Base-by-base conservation (phyloP, 1,140 invertebrate genomes). In the Magallana angulata region DNA sequence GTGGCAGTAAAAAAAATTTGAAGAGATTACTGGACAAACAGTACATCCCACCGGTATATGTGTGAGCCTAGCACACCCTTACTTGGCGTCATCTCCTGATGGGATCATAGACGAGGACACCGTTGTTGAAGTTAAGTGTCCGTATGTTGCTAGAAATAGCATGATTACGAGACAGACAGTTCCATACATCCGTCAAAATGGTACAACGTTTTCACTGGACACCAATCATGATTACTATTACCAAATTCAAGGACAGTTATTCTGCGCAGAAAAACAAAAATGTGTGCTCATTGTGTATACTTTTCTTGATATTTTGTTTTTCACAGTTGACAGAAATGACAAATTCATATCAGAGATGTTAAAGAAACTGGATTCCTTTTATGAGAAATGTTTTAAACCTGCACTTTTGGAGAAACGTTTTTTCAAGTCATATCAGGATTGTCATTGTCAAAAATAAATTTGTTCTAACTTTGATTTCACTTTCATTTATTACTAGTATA, bases 201-300 rank as follows among this genome's bases (percentile, higher is more conserved):
- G 81, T 59, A n/a, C 60, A 30, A 60, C 60, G n/a, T 80, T 88
- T n/a, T 14, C 82, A 1, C 57, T 91, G 36, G 83, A 89, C 9
- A 58, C 18, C 7, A 86, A 82, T 6, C 60, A 90, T 76, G 80
- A 88, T 48, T 91, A 90, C 82, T 85, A 87, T 59, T 88, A 87
- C 57, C 89, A 91, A 62, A 83, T 90, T 57, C 90, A 91, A 59
- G 90, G 89, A 56, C 89, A 90, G 59, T 36, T 90, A n/a, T 80
- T 90, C 57, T 89, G 87, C 60, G 85, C 89, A 18, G 30, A 81
- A 48, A 16, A 18, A 18, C 14, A 83, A 36, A 16, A 82, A n/a
- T 91, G 87, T 82, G 30, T 48, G 4, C 82, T 90, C 76, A 16
- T 83, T 9, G 83, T 90, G 14, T 89, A 59, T 36, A 88, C 85